phyloP scores from a whole-genome alignment of 64 coral and sea anemone genomes.

The Cladopsammia gracilis region DNA sequence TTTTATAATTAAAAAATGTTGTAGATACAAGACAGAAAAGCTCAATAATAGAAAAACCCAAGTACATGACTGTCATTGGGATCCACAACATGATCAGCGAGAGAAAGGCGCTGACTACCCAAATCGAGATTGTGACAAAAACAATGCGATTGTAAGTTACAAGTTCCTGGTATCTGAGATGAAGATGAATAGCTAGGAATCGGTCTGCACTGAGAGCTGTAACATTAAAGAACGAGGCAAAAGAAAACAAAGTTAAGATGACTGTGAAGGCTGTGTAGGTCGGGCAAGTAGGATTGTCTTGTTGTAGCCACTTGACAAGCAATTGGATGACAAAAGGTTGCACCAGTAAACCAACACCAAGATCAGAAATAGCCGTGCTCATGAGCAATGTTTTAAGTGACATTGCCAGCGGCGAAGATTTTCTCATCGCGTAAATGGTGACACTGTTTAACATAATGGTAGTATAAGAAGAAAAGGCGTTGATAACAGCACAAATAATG shows the following conservation, averaged over 20 bases:
- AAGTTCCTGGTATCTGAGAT: background rate
- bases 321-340: background rate
- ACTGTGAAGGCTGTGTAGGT: background rate
- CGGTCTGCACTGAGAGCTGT: too few species aligned
- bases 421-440: background rate
- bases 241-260: too few species aligned
- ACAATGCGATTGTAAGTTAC: background rate
- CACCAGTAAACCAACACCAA: background rate
- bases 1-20: background rate
- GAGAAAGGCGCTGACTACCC: background rate
- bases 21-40: background rate
- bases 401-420: background rate
- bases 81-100: background rate
- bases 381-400: background rate
- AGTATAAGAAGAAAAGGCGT: background rate
- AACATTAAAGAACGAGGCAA: too few species aligned
- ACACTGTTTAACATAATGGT: background rate
- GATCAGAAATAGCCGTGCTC: background rate
- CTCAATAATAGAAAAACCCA: background rate
- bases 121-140: background rate
- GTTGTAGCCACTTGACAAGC: background rate
- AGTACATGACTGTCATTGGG: background rate
- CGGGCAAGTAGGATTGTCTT: background rate
- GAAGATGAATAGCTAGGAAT: too few species aligned
- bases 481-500: background rate